Conservation (phyloP, 2,113 vertebrate genomes). For the Lasiurus borealis region DNA sequence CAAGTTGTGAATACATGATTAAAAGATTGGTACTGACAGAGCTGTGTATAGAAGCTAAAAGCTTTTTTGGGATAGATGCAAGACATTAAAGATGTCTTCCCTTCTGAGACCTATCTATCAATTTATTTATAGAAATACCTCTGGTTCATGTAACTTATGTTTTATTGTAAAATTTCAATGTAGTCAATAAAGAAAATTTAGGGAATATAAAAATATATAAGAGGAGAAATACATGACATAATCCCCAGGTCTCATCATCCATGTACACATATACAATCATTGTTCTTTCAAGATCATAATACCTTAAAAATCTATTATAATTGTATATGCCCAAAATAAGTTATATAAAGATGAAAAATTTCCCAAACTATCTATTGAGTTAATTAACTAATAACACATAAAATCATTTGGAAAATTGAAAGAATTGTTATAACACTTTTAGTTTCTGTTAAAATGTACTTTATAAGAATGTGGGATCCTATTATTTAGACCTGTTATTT, state of each 20-base stretch:
- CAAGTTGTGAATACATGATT: background rate
- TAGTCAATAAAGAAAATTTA: slow-evolving; percentile 38
- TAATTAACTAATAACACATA: too few relatives aligned
- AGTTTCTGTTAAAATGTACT: slow-evolving; percentile 21
- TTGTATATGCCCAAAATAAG: background rate
- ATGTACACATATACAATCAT: background rate
- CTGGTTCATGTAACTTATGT: background rate
- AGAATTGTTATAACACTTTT: background rate
- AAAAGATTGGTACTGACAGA: background rate
- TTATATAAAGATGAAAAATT: background rate
- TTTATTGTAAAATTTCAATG: slow-evolving; percentile 41
- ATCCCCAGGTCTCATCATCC: background rate
- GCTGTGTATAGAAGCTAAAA: background rate
- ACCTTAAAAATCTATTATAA: background rate
- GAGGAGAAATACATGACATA: background rate
- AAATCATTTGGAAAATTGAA: background rate
- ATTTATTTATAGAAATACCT: background rate
- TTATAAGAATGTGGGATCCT: background rate
- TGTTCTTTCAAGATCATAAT: background rate
- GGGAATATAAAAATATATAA: background rate
- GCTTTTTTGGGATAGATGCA: background rate
- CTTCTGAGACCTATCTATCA: background rate
- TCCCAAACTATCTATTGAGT: background rate
- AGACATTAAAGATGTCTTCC: background rate
- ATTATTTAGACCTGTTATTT: background rate